A percentile compares a stretch with the other conserved stretches of the same genome.
These are phyloP conservation scores for Semnornis frantzii DNA, from an alignment of 2,113 vertebrate species.

Conservation along the genomic window DNA sequence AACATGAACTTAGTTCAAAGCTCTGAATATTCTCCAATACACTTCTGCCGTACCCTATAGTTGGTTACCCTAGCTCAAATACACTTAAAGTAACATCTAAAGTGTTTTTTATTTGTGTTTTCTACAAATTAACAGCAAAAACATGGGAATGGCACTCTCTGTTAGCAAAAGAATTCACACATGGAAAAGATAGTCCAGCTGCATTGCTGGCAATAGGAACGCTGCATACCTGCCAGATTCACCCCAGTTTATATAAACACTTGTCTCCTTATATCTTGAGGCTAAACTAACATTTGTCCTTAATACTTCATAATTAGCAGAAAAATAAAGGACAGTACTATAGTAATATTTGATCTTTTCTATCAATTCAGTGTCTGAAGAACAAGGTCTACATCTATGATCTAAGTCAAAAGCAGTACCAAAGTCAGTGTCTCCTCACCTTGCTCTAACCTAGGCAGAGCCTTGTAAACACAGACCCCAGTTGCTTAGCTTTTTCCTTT, in stretches of 20 bases:
- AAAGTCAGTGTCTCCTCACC: neutral
- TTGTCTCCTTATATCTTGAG: neutral
- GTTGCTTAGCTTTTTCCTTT: neutral
- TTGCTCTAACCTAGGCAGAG: neutral
- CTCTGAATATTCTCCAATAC: neutral
- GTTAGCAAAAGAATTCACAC: neutral
- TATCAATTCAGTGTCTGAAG: neutral
- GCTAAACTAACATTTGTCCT: neutral
- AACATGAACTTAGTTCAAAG: neutral
- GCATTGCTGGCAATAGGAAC: neutral
- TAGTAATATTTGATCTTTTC: neutral
- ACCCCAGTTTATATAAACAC: neutral
- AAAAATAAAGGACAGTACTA: neutral
- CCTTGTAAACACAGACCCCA: neutral
- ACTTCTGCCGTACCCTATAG: neutral
- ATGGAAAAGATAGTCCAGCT: neutral
- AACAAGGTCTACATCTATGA: neutral
- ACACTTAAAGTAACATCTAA: neutral
- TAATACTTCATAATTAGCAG: neutral
- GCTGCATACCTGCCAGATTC: neutral
- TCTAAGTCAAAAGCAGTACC: neutral
- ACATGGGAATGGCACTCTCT: neutral
- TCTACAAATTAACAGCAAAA: neutral
- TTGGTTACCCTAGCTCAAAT: neutral
- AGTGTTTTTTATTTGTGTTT: neutral